A percentile compares a stretch with the other conserved stretches of the same genome.
These are phyloP conservation scores for Drosophila incognita DNA, from an alignment of 2,888 invertebrate genomes.

Conservation along the genomic window DNA sequence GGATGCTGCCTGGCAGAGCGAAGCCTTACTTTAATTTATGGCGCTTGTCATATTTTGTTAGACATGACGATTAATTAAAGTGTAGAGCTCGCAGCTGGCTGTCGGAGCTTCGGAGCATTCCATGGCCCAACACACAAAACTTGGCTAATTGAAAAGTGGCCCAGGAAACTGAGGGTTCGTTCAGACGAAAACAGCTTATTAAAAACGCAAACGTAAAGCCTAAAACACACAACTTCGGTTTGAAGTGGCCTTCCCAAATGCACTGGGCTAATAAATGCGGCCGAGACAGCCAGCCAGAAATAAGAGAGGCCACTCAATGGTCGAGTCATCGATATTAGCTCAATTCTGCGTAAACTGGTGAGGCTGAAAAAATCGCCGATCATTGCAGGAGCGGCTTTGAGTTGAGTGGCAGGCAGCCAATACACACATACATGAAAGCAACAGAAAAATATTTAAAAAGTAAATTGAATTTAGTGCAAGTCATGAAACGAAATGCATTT, in stretches of 20 bases:
- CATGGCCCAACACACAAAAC: conserved; percentile 22
- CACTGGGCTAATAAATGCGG: conserved; percentile 74
- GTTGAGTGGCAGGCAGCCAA: conserved; percentile 70
- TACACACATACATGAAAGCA: conserved; percentile 48
- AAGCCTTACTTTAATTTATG: conserved; percentile 73
- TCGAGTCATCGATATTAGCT: conserved; percentile 80
- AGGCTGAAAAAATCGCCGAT: conserved; percentile 63
- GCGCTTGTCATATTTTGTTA: conserved; percentile 81
- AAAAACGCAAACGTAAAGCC: conserved; percentile 47
- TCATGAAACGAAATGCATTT: conserved; percentile 78
- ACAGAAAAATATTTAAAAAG: conserved; percentile 71
- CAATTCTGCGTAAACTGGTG: conserved; percentile 72
- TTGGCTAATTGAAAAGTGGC: conserved; percentile 75
- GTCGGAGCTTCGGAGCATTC: conserved; percentile 30
- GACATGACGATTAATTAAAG: conserved; percentile 79
- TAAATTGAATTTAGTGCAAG: conserved; percentile 79
- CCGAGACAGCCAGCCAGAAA: conserved; percentile 28
- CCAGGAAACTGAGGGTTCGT: conserved; percentile 54
- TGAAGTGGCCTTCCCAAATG: conserved; percentile 69
- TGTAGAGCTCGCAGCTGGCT: conserved; percentile 43
- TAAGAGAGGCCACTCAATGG: conserved; percentile 71
- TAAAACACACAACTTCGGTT: conserved; percentile 11
- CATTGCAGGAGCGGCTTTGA: conserved; percentile 75
- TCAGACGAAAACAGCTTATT: conserved; percentile 73
- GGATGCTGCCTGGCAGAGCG: conserved; percentile 14